These are phyloP conservation scores for Synodontis membranacea DNA, from an alignment of 2,113 vertebrate species.

Conservation along the genomic window DNA sequence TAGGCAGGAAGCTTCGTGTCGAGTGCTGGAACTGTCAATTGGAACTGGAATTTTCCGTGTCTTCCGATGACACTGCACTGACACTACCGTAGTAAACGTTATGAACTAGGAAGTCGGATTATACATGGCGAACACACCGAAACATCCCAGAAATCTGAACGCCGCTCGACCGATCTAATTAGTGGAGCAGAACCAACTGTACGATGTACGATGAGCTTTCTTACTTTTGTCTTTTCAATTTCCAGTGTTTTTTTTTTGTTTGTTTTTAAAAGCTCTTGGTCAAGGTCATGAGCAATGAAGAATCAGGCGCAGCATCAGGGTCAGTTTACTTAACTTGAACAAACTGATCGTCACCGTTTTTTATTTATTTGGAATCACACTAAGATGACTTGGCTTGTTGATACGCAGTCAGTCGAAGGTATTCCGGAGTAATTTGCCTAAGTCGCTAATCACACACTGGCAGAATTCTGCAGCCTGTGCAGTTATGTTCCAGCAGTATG, in stretches of 20 bases:
- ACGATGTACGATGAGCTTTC: background rate
- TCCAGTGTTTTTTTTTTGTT: background rate
- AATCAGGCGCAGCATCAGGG: too few species aligned
- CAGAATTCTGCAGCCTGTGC: background rate
- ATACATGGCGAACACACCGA: background rate
- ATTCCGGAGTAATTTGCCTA: background rate
- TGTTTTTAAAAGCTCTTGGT: background rate
- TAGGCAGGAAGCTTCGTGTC: background rate
- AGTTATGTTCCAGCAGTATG: background rate
- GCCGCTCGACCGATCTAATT: background rate
- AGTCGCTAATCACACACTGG: background rate
- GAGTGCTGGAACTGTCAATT: background rate
- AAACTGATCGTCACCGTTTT: background rate
- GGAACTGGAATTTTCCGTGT: background rate
- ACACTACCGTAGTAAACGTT: background rate
- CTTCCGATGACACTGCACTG: background rate
- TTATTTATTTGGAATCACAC: background rate
- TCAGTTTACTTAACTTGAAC: background rate
- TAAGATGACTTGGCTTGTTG: background rate
- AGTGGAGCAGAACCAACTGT: background rate
- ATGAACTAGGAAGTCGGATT: background rate
- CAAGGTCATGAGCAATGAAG: background rate
- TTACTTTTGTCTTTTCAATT: background rate
- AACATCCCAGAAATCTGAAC: background rate
- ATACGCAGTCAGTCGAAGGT: background rate